Conservation (phyloP, 2,113 vertebrate genomes). For the Lepus europaeus region DNA sequence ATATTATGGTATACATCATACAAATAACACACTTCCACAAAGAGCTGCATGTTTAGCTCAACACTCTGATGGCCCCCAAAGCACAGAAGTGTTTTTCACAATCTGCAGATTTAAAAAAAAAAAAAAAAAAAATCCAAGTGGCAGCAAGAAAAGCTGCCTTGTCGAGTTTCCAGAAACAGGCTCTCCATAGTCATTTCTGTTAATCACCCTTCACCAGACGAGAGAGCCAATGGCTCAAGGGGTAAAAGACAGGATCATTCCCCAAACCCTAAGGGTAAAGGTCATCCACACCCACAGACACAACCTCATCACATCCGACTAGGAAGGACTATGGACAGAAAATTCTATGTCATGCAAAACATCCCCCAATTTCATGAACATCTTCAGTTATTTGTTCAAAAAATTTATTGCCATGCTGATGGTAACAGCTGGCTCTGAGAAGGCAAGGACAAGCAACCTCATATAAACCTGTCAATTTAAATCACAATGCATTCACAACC, state of each 20-base stretch:
- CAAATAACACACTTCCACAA: conserved; percentile 49
- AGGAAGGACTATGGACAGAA: neutral
- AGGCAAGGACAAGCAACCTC: conserved; percentile 78
- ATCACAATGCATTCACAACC: conserved; percentile 77
- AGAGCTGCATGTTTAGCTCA: conserved; percentile 16
- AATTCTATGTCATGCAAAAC: conserved; percentile 34
- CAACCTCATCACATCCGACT: neutral
- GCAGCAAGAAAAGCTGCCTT: conserved; percentile 2
- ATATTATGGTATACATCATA: conserved; percentile 43
- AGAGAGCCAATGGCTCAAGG: neutral
- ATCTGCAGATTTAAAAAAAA: neutral
- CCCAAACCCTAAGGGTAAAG: neutral
- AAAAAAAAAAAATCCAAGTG: neutral
- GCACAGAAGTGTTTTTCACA: conserved; percentile 16
- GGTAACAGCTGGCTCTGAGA: conserved; percentile 71
- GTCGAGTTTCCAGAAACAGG: conserved; percentile 42
- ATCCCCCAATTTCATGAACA: conserved; percentile 30
- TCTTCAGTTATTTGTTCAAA: conserved; percentile 65
- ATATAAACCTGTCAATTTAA: conserved; percentile 75
- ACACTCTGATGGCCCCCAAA: neutral
- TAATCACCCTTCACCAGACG: conserved; percentile 31
- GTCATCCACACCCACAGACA: neutral
- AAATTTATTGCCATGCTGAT: conserved; percentile 65
- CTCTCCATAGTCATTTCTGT: neutral
- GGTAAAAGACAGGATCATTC: neutral